Conservation (phyloP, 2,113 vertebrate genomes). For the Microtus richardsoni region DNA sequence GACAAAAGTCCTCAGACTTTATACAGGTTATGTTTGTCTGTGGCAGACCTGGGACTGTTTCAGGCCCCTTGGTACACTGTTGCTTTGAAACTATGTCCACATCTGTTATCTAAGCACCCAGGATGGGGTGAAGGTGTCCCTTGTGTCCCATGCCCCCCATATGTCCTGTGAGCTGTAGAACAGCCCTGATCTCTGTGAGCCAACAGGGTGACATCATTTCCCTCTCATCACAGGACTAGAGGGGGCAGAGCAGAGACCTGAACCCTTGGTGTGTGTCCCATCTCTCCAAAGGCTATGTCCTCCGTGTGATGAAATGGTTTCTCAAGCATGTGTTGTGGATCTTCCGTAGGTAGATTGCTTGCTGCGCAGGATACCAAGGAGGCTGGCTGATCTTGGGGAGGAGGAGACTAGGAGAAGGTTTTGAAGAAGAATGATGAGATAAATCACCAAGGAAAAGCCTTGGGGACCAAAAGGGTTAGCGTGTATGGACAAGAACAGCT, state of each 20-base stretch:
- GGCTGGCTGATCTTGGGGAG: neutral
- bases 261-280: neutral
- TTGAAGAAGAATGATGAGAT: neutral
- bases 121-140: neutral
- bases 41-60: fast-evolving
- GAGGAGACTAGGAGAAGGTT: neutral
- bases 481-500: neutral
- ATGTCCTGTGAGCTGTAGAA: neutral
- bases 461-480: neutral
- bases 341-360: neutral
- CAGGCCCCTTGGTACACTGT: fast-evolving
- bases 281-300: neutral
- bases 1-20: neutral
- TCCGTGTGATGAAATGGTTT: neutral
- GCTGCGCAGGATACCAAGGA: neutral
- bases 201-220: neutral
- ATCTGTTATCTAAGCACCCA: neutral
- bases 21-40: fast-evolving
- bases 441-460: neutral
- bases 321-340: neutral
- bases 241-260: conserved; percentile 17
- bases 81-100: neutral
- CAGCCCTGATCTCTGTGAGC: neutral
- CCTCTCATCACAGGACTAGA: neutral
- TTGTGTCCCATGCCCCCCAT: neutral